Evolutionary conservation across 1,140 invertebrate species (phyloP).

Genomic region (Brachionus rubens): DNA sequence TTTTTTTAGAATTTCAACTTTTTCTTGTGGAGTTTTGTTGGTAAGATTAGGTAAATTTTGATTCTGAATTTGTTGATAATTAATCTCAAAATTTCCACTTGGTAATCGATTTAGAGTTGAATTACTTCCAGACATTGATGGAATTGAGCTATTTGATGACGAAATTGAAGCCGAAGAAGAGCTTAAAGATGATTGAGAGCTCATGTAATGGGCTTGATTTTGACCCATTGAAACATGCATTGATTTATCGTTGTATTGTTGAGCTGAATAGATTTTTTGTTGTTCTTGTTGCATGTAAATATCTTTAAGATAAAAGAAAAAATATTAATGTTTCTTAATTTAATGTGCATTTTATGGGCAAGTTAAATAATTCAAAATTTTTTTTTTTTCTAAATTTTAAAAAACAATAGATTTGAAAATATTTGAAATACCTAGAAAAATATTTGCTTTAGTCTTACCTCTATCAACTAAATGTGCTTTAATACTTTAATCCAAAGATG

Average conservation of each 20-base stretch:
- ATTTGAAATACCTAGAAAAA: no score
- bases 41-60: not conserved
- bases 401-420: no score
- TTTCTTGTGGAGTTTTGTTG: not conserved
- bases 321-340: not conserved
- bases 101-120: not conserved
- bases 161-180: slow-evolving; percentile 11
- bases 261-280: slow-evolving; percentile 17
- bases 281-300: slow-evolving; percentile 46
- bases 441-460: no score
- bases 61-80: not conserved
- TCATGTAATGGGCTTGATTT: not conserved
- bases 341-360: no score
- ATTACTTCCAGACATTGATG: not conserved
- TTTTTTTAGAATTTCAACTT: slow-evolving; percentile 10
- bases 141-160: slow-evolving; percentile 5
- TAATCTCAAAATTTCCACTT: not conserved
- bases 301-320: not conserved
- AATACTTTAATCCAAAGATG: no score
- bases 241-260: not conserved
- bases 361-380: no score
- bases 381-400: no score
- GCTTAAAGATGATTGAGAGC: slow-evolving; percentile 5
- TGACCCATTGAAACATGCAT: not conserved
- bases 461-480: no score